Evolutionary conservation across 1,140 invertebrate species (phyloP), one percentile per base, ranked within the genome.

Genomic region (Apis laboriosa): DNA sequence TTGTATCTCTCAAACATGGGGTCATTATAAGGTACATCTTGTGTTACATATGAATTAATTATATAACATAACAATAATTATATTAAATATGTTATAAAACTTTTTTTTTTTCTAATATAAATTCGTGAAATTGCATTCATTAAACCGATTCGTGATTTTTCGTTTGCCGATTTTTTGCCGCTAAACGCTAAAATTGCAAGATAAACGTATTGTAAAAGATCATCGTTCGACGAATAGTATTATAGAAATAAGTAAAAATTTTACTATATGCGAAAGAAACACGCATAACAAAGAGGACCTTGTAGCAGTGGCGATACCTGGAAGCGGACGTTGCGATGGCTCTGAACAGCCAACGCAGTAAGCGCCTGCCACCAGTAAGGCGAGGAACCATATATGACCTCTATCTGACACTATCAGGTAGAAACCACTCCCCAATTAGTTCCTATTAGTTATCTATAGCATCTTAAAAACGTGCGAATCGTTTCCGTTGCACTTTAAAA

Each of bases 371-470:
- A 92, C 95, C 97, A 80, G 95, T 98, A 93, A 97, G 97, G 95
- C 95, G 97, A 94, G 97, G 97, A 91, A 96, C 96, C 94, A 95
- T 96, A 94, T 96, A 97, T 94, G 97, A 97, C 95, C 96, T 97
- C 91, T 98, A 98, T 95, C 95, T 97, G 93, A 97, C 96, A 94
- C 97, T 97, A 94, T 97, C 97, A 97, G 97, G 97, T 97, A 95
- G 94, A 94, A 93, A 92, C 80, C 91, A 85, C 81, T 92, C 90
- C 84, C 90, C 89, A 92, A 92, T 89, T 86, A 88, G 90, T 90
- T 89, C 84, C 86, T 87, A 83, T 88, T 88, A 82, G 81, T 84
- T 90, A 68, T 82, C 55, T 77, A 82, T 76, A 82, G 80, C 80
- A 77, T 64, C 43, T 81, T 82, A 82, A 24, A 53, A 77, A 77